phyloP scores from a whole-genome alignment of 2,797 vertebrate genomes.

The Epinephelus coioides region DNA sequence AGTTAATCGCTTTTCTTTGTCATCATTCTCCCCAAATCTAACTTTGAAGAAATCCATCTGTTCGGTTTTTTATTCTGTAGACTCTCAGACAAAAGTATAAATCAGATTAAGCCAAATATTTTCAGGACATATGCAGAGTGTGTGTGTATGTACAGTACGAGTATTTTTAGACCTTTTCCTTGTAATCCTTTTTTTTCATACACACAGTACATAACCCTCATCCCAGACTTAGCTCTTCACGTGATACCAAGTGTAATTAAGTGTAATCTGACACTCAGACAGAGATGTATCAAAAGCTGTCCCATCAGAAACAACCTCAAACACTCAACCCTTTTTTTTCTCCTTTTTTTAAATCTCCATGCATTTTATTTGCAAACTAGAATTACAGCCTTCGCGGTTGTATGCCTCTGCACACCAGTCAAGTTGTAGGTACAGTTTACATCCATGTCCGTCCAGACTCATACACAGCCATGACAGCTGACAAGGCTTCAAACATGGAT shows the following conservation, averaged over 20 bases:
- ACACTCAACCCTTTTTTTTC: constrained; percentile 1
- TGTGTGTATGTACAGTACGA: neutral
- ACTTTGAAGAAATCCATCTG: constrained; percentile 70
- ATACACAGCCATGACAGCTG: too few relatives aligned
- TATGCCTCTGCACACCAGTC: too few relatives aligned
- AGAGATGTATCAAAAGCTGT: constrained; percentile 30
- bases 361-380: constrained; percentile 30
- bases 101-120: constrained; percentile 25
- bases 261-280: constrained; percentile 55
- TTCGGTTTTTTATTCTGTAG: constrained; percentile 19
- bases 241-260: constrained; percentile 32
- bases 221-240: constrained; percentile 42
- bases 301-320: constrained; percentile 20
- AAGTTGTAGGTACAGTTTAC: too few relatives aligned
- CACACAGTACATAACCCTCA: constrained; percentile 32
- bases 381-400: too few relatives aligned
- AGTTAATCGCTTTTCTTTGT: constrained; percentile 63
- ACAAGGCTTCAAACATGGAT: too few relatives aligned
- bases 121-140: constrained; percentile 3
- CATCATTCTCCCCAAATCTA: constrained; percentile 33
- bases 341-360: constrained; percentile 2
- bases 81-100: constrained; percentile 32
- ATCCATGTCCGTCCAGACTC: too few relatives aligned
- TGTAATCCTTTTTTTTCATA: constrained; percentile 59
- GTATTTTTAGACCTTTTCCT: neutral